phyloP scores from a whole-genome alignment of 1,140 invertebrate species.

The Drosophila oshimai region DNA sequence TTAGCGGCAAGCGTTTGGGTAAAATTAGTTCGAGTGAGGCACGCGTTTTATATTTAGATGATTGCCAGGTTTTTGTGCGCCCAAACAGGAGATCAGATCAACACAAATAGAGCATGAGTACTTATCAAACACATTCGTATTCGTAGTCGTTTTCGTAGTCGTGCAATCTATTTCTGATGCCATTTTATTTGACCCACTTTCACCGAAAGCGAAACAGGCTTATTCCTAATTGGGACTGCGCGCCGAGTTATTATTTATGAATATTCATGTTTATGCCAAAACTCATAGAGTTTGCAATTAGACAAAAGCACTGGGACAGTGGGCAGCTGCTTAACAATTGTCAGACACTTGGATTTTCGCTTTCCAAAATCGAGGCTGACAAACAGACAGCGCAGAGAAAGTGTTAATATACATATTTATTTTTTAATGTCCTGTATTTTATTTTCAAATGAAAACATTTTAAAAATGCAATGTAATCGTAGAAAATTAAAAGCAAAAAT shows the following conservation, averaged over 20 bases:
- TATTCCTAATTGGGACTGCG: constrained; percentile 61
- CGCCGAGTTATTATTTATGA: constrained; percentile 39
- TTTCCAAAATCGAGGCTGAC: constrained; percentile 28
- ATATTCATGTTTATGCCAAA: constrained; percentile 52
- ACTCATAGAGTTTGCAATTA: constrained; percentile 53
- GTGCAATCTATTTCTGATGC: constrained; percentile 45
- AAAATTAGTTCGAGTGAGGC: constrained; percentile 68
- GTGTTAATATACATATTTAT: not conserved
- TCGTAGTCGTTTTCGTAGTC: no score
- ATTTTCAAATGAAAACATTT: not conserved
- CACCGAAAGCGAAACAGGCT: constrained; percentile 41
- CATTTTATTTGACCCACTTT: constrained; percentile 72
- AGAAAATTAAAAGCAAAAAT: no score
- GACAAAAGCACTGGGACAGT: constrained; percentile 36
- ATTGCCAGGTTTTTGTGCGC: constrained; percentile 47
- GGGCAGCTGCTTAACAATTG: constrained; percentile 27
- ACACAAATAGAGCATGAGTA: constrained; percentile 35
- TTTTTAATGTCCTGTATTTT: not conserved
- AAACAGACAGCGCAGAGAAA: constrained; percentile 15
- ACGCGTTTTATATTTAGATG: constrained; percentile 76
- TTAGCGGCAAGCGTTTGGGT: constrained; percentile 42
- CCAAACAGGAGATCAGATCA: constrained; percentile 21
- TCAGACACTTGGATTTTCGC: constrained; percentile 13
- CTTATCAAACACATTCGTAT: constrained; percentile 49
- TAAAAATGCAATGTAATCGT: no score